Evolutionary conservation across 2,797 vertebrate species (phyloP).

Genomic region (Diglossa cyanea): DNA sequence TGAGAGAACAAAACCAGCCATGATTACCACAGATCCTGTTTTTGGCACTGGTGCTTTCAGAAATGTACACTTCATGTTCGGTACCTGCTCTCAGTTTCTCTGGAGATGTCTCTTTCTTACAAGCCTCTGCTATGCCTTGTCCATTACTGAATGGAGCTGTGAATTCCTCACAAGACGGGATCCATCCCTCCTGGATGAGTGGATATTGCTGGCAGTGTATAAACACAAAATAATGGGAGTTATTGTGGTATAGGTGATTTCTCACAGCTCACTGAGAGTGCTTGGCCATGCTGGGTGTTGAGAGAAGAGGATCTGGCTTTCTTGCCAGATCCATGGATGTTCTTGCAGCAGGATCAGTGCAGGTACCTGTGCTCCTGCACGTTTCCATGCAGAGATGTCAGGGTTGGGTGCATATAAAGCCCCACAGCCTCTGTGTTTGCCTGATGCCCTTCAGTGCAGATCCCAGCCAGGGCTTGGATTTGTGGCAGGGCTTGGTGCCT

Average conservation of each 20-base stretch:
- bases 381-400: background rate
- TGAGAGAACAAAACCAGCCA: background rate
- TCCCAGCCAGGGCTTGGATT: background rate
- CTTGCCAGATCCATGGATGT: background rate
- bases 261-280: background rate
- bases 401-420: background rate
- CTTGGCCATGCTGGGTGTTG: background rate
- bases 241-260: background rate
- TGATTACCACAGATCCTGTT: background rate
- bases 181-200: background rate
- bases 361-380: background rate
- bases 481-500: constrained; percentile 22
- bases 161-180: background rate
- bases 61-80: background rate
- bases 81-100: background rate
- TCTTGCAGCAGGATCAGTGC: background rate
- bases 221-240: background rate
- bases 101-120: background rate
- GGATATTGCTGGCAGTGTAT: background rate
- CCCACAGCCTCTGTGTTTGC: background rate
- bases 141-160: background rate
- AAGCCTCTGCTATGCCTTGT: background rate
- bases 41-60: background rate
- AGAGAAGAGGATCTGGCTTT: background rate
- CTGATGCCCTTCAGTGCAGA: background rate